phyloP scores from a whole-genome alignment of 2,113 vertebrate genomes.

The Pluvialis apricaria region DNA sequence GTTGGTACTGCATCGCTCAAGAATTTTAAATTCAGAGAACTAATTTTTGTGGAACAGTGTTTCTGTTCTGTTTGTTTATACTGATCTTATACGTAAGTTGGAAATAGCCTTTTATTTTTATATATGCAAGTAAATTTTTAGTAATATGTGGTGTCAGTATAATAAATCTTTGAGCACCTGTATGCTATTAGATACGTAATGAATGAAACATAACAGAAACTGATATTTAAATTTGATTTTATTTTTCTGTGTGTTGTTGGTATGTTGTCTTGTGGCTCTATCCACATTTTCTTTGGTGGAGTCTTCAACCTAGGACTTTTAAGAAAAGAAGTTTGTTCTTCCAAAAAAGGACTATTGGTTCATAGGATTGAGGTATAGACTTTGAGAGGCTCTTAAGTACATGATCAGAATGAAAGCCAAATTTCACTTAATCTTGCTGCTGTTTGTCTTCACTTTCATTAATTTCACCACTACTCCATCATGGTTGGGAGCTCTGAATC shows the following conservation, averaged over 20 bases:
- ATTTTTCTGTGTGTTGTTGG: neutral
- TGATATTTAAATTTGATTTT: neutral
- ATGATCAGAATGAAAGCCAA: neutral
- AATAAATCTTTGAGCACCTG: neutral
- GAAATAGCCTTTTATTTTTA: neutral
- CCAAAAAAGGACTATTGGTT: neutral
- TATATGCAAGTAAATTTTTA: neutral
- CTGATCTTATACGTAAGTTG: neutral
- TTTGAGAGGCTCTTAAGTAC: neutral
- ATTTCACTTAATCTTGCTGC: neutral
- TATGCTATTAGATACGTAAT: neutral
- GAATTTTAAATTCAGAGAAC: neutral
- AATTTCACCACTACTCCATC: neutral
- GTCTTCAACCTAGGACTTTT: neutral
- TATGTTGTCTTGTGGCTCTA: neutral
- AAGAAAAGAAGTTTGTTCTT: neutral
- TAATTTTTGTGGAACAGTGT: neutral
- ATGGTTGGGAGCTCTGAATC: neutral
- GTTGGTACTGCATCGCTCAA: neutral
- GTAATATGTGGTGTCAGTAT: neutral
- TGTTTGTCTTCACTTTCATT: neutral
- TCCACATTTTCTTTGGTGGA: neutral
- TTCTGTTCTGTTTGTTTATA: neutral
- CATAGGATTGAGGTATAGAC: neutral
- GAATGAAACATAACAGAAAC: neutral